Base-by-base conservation (phyloP, 2,888 invertebrate genomes). In the Chelonus formosanus region DNA sequence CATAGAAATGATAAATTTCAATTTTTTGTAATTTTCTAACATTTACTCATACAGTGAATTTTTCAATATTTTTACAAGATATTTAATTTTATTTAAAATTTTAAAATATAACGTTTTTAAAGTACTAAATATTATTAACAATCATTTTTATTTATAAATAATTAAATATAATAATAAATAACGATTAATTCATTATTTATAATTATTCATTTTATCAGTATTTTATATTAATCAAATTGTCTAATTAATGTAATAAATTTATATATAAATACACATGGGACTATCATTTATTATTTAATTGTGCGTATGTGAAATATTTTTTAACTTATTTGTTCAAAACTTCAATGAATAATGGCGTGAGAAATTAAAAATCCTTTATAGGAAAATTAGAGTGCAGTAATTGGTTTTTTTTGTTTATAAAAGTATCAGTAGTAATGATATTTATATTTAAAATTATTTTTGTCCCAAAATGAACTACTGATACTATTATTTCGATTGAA, bases 161-260 rank as follows among this genome's bases (percentile, higher is more conserved):
- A 57, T 64, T 52, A 32, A 60, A 61, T 65, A 54, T 55, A 1
- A 20, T 20, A 20, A 20, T 20, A 20, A 20, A 20, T 20, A 2
- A 20, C 20, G 20, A 20, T 20, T 20, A 20, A 69, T 47, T 64
- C 31, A 68, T 68, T 48, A 47, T 20, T 20, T 20, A 20, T 20
- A 35, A 65, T 64, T 60, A 59, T 47, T 62, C 53, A 45, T 70
- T 36, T 54, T 62, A 67, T 70, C 69, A 70, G 65, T 72, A 70
- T 74, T 74, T 74, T 72, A 62, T 74, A 74, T 66, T 63, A 54
- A 70, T 67, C 56, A 56, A 68, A 62, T 50, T 67, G 62, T 47
- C 62, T 53, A 65, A 52, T 56, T 52, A 55, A 68, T 36, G 57
- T 53, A 63, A 35, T 67, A 71, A 72, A 74, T 76, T 76, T 76